Evolutionary conservation across 2,888 invertebrate species (phyloP), one percentile per base, ranked within the genome.

Genomic region (Drosophila mulleri): DNA sequence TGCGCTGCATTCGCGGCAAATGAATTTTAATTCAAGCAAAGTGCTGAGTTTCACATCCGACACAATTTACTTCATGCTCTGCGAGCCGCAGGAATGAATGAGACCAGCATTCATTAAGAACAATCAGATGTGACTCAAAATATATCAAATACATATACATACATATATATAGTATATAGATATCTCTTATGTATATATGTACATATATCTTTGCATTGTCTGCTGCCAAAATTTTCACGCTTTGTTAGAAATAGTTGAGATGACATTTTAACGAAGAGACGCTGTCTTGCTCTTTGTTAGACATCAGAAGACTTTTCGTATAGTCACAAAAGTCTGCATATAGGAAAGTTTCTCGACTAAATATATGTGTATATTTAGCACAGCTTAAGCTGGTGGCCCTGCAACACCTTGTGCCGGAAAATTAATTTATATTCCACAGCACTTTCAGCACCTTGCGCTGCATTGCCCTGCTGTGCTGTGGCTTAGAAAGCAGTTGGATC

Each of bases 21-120:
- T 89, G 84, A 84, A 82, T 82, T 88, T 89, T 67, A 84, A 89
- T 84, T 84, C 84, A 79, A 77, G 89, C 89, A 75, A 67, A 79
- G 84, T 87, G 88, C 72, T 70, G 82, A 78, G 74, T 75, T 78
- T 67, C 75, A 89, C 89, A 80, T 86, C 87, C 80, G 74, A 75
- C 72, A 65, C 70, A 73, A 65, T 80, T 64, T 50, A 65, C 62
- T 78, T 80, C 81, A 78, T 78, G 80, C 82, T 81, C 73, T 54
- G 68, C 78, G 73, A 77, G 68, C 75, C 64, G 73, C 59, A 81
- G 67, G 67, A 78, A 78, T 89, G 89, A 84, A 89, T 84, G 89
- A 68, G 85, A 67, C 59, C 66, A 65, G 67, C 66, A 88, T 81
- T 88, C 84, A 84, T 84, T 84, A 89, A 89, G 89, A 84, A 84